Evolutionary conservation across 1,140 invertebrate species (phyloP).

Genomic region (Penaeus indicus): DNA sequence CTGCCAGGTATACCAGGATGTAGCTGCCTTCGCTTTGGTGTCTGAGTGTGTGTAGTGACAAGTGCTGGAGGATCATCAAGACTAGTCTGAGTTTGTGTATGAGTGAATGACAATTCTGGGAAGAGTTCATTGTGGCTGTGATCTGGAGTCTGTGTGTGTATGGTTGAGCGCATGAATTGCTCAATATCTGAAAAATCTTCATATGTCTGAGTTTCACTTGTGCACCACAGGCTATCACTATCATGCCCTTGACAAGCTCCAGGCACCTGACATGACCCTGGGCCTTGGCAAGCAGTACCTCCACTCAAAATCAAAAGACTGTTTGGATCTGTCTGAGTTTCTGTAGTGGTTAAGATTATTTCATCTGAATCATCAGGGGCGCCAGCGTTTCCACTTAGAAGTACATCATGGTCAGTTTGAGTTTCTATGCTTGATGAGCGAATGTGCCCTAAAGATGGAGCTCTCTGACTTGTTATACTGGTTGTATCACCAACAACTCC

Average conservation of each 20-base stretch:
- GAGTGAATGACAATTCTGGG: constrained; percentile 58
- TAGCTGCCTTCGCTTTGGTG: constrained; percentile 6
- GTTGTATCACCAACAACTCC: constrained; percentile 27
- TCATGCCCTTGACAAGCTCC: constrained; percentile 48
- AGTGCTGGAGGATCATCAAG: constrained; percentile 60
- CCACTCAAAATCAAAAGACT: constrained; percentile 37
- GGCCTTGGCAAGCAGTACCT: constrained; percentile 26
- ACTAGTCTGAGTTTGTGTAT: constrained; percentile 63
- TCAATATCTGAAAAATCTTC: constrained; percentile 64
- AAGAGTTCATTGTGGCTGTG: constrained; percentile 58
- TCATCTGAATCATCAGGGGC: constrained; percentile 58
- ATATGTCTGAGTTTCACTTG: constrained; percentile 63
- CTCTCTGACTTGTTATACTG: background rate
- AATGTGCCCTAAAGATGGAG: constrained; percentile 45
- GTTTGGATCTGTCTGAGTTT: constrained; percentile 55
- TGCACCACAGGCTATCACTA: constrained; percentile 60
- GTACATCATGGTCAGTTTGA: constrained; percentile 62
- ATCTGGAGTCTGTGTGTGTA: constrained; percentile 61
- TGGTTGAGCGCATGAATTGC: constrained; percentile 63
- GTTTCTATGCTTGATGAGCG: constrained; percentile 63
- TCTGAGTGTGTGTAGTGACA: constrained; percentile 62
- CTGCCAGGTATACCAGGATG: background rate
- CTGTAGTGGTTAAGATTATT: constrained; percentile 54
- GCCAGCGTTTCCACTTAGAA: constrained; percentile 50
- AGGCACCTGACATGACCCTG: constrained; percentile 27